A percentile compares a stretch with the other conserved stretches of the same genome.
phyloP scores from a whole-genome alignment of 35 echinoderm and acorn worm genomes.

The Hemicentrotus pulcherrimus region DNA sequence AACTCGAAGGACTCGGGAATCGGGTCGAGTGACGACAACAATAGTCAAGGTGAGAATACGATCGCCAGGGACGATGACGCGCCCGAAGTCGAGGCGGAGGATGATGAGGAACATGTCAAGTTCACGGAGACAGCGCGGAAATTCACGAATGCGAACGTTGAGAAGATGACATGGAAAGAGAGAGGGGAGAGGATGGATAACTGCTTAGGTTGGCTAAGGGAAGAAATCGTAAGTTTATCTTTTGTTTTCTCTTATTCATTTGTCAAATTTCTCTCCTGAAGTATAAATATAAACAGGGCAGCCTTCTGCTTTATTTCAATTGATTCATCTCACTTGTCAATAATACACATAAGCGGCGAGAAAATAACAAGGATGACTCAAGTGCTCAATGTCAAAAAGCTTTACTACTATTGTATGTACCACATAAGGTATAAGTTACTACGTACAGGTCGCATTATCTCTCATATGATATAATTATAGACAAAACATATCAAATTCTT shows the following conservation, averaged over 20 bases:
- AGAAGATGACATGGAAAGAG: conserved; percentile 16
- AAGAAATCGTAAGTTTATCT: conserved; percentile 37
- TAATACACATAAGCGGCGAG: too few species aligned
- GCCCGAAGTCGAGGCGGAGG: not conserved
- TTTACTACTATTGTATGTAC: too few species aligned
- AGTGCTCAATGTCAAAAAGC: too few species aligned
- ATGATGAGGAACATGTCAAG: conserved; percentile 9
- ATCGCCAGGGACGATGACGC: not conserved
- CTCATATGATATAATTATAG: too few species aligned
- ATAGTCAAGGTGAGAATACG: not conserved
- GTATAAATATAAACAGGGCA: too few species aligned
- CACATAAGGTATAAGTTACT: too few species aligned
- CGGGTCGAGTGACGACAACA: conserved; percentile 23
- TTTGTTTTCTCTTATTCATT: not conserved
- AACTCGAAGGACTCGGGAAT: conserved; percentile 44
- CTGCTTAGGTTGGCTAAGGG: conserved; percentile 22
- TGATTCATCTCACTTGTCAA: too few species aligned
- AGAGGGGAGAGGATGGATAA: conserved; percentile 33
- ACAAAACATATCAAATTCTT: too few species aligned
- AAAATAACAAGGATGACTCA: too few species aligned
- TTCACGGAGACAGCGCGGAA: conserved; percentile 8
- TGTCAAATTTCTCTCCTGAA: too few species aligned
- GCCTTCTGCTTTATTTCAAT: too few species aligned
- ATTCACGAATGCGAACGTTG: conserved; percentile 24
- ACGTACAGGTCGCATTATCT: too few species aligned